These are phyloP conservation scores for Bergia sp. DNA, from an alignment of 92 coral and sea anemone genomes.

Conservation along the genomic window DNA sequence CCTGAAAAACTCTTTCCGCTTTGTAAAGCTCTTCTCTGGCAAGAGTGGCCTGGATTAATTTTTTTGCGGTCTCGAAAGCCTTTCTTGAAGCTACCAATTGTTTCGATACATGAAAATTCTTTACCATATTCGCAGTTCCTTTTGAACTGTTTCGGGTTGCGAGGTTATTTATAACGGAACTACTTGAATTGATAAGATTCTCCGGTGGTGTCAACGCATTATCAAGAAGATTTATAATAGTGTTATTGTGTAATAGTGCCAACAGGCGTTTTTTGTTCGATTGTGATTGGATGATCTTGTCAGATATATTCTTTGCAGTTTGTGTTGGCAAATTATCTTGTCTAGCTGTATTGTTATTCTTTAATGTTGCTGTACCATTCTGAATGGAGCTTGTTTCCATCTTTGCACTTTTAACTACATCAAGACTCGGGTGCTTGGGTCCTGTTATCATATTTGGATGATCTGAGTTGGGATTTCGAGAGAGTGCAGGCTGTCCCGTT, in stretches of 20 bases:
- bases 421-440: not conserved
- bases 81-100: slow-evolving; percentile 76
- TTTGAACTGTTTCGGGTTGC: slow-evolving; percentile 2
- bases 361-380: not conserved
- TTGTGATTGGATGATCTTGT: not conserved
- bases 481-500: not conserved
- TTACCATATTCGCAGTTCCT: not conserved
- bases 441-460: not conserved
- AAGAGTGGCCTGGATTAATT: slow-evolving; percentile 80
- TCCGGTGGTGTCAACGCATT: not conserved
- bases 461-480: not conserved
- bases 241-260: slow-evolving; percentile 30
- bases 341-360: not conserved
- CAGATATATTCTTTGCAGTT: not conserved
- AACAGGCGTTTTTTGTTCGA: slow-evolving; percentile 24
- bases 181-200: not conserved
- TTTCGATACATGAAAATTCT: slow-evolving; percentile 42
- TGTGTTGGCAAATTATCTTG: not conserved
- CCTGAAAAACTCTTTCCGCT: slow-evolving; percentile 82
- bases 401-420: not conserved
- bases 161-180: not conserved
- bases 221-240: slow-evolving; percentile 28
- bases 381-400: not conserved
- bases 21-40: slow-evolving; percentile 86
- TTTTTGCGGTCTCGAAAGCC: slow-evolving; percentile 84